Evolutionary conservation across 1,140 invertebrate genomes (phyloP), one percentile per base, ranked within the genome.

Genomic region (Oedothorax gibbosus): DNA sequence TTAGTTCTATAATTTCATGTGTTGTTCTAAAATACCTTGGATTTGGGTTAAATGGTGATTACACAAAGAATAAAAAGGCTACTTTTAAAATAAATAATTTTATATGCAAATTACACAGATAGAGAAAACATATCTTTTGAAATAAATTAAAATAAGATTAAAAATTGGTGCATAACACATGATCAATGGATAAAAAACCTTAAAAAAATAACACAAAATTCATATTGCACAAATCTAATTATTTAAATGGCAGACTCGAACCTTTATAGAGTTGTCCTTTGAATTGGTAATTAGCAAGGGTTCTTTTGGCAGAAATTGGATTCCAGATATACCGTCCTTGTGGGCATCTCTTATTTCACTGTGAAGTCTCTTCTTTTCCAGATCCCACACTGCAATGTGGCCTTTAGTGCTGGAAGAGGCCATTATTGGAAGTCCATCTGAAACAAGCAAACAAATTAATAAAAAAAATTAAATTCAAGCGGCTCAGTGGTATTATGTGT

Each of bases 211-310:
- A 35, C 35, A 35, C 2, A 35, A 35, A 2, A 35, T 35, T 5
- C 1, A 5, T 35, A 35, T 35, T 35, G 57, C 18, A 62, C 6
- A 62, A 15, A 62, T 1, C 9, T 15, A 62, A 62, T 2, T 62
- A 3, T 6, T 6, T 62, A 62, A 18, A 12, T 2, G 6, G 6
- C 18, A 62, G 18, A 62, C 1, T 15, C 53, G 53, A 53, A 92
- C 91, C 91, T 98, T 99, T 20, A 99, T 89, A n/a, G 96, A 95
- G 91, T 99, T 99, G 89, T 99, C 98, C 6, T 94, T 92, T 0
- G 97, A 97, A 54, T 96, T 97, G 2, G 97, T 96, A 4, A 98
- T 93, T 88, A 99, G 92, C 0, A 99, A 89, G 0, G 97, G 96
- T 90, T 99, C 96, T 86, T 93, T 94, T 21, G 94, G 93, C 15